Evolutionary conservation across 2,113 vertebrate species (phyloP).

Genomic region (Merops nubicus): DNA sequence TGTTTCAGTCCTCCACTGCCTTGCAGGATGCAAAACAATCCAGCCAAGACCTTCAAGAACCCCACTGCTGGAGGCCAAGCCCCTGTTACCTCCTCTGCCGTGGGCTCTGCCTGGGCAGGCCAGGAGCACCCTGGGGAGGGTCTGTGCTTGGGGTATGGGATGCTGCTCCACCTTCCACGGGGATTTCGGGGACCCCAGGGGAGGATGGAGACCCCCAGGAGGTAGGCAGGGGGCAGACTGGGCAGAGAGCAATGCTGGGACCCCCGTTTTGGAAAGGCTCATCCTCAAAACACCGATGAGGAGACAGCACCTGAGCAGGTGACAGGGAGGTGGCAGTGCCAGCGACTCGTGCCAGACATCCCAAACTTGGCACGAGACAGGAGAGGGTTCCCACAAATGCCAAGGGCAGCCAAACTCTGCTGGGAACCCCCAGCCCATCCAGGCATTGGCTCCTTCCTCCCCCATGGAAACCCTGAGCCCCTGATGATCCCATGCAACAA

Average conservation of each 20-base stretch:
- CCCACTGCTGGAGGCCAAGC: background rate
- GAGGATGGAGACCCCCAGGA: background rate
- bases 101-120: background rate
- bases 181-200: background rate
- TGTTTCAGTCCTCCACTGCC: background rate
- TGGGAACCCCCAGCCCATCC: background rate
- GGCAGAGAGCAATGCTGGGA: background rate
- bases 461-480: background rate
- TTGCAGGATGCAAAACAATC: background rate
- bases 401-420: background rate
- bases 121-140: background rate
- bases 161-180: background rate
- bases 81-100: rapidly evolving
- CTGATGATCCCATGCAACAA: too few species aligned
- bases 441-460: background rate
- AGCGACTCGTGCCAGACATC: rapidly evolving
- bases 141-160: rapidly evolving
- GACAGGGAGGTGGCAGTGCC: background rate
- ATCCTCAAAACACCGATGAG: rapidly evolving
- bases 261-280: background rate
- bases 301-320: rapidly evolving
- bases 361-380: background rate
- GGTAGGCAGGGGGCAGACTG: background rate
- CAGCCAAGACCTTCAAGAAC: background rate
- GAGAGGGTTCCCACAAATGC: background rate